Conservation (phyloP, 2,113 vertebrate genomes). For the Danionella cerebrum region DNA sequence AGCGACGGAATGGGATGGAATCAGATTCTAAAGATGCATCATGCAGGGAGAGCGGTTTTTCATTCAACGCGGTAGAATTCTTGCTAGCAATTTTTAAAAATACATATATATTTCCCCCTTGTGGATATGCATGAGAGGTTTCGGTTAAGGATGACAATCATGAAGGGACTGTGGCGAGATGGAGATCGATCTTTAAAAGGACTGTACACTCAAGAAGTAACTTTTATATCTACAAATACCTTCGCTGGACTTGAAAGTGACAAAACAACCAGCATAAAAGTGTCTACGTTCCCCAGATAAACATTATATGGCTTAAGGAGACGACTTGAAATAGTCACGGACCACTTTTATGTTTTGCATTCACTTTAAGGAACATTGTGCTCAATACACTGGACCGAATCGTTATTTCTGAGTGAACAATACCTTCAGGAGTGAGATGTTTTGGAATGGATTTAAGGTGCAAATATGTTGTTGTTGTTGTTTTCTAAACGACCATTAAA, state of each 20-base stretch:
- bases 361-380: background rate
- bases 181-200: background rate
- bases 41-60: conserved; percentile 42
- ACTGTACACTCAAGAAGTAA: background rate
- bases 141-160: conserved; percentile 13
- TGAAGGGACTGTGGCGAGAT: conserved; percentile 28
- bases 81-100: conserved; percentile 13
- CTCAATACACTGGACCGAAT: background rate
- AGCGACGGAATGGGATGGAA: conserved; percentile 51
- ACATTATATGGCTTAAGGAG: background rate
- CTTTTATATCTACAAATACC: too few species aligned
- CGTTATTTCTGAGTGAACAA: background rate
- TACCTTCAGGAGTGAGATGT: conserved; percentile 49
- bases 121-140: background rate
- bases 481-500: conserved; percentile 61
- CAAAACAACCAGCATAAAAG: background rate
- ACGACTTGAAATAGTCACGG: background rate
- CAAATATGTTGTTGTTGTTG: conserved; percentile 66
- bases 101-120: background rate
- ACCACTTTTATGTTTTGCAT: background rate
- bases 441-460: conserved; percentile 73
- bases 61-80: conserved; percentile 52
- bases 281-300: background rate
- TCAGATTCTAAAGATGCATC: conserved; percentile 43
- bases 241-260: too few species aligned